Evolutionary conservation across 2,113 vertebrate species (phyloP).

Genomic region (Cyprinus carpio): DNA sequence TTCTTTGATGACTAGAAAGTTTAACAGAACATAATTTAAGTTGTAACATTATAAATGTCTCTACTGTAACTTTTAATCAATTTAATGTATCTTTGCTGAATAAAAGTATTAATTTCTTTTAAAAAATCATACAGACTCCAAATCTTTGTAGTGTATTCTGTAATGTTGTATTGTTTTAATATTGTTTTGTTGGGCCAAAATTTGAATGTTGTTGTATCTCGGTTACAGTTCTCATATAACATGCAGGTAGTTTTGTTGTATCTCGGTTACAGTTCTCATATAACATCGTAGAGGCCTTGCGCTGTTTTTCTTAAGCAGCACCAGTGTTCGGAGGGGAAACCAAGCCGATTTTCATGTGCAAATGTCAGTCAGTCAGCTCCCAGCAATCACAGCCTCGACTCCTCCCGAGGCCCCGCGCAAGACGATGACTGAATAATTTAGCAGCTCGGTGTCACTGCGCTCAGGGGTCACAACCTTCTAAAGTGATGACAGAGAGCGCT

Average conservation of each 20-base stretch:
- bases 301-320: constrained; percentile 74
- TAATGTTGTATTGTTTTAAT: too few species aligned
- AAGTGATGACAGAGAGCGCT: constrained; percentile 80
- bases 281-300: constrained; percentile 53
- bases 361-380: constrained; percentile 81
- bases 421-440: constrained; percentile 81
- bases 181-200: too few species aligned
- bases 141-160: too few species aligned
- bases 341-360: constrained; percentile 82
- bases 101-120: too few species aligned
- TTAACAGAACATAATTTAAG: too few species aligned
- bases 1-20: too few species aligned
- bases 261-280: background rate
- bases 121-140: too few species aligned
- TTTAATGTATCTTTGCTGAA: too few species aligned
- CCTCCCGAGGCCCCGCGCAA: constrained; percentile 75
- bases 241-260: background rate
- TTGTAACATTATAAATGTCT: too few species aligned
- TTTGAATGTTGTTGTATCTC: background rate
- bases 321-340: constrained; percentile 69
- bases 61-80: too few species aligned
- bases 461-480: constrained; percentile 80
- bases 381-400: constrained; percentile 78
- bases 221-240: background rate
- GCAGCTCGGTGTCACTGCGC: constrained; percentile 76